Conservation (phyloP, 2,888 invertebrate genomes). For the Metellina segmentata region DNA sequence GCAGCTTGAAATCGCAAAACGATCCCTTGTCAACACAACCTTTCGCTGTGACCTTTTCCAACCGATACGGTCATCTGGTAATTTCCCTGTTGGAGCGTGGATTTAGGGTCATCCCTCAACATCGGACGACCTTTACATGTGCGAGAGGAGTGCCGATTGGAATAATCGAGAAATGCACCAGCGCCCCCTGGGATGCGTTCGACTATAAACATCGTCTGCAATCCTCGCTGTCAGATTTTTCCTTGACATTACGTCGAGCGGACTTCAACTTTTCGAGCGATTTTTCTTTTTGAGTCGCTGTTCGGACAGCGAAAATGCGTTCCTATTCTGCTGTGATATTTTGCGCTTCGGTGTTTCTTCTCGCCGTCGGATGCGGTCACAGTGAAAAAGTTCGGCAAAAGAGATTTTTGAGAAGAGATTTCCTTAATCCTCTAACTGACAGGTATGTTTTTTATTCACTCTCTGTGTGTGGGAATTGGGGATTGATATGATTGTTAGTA, state of each 20-base stretch:
- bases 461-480: too few species aligned
- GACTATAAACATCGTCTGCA: neutral
- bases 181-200: slow-evolving; percentile 40
- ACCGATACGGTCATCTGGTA: neutral
- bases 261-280: neutral
- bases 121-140: slow-evolving; percentile 41
- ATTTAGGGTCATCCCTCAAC: slow-evolving; percentile 41
- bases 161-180: slow-evolving; percentile 23
- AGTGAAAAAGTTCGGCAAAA: slow-evolving; percentile 17
- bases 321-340: slow-evolving; percentile 47
- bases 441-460: slow-evolving; percentile 9
- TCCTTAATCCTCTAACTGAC: slow-evolving; percentile 47
- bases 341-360: neutral
- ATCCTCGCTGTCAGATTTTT: neutral
- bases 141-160: slow-evolving; percentile 28
- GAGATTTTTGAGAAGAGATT: slow-evolving; percentile 53
- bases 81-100: neutral
- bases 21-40: neutral
- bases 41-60: neutral
- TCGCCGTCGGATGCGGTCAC: neutral
- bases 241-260: neutral
- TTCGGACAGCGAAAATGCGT: slow-evolving; percentile 44
- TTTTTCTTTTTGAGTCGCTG: neutral
- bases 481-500: too few species aligned
- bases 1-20: neutral